Percentiles rank a stretch among this genome's conserved stretches.
phyloP scores from a whole-genome alignment of 2,113 vertebrate species.

The Melanerpes formicivorus region DNA sequence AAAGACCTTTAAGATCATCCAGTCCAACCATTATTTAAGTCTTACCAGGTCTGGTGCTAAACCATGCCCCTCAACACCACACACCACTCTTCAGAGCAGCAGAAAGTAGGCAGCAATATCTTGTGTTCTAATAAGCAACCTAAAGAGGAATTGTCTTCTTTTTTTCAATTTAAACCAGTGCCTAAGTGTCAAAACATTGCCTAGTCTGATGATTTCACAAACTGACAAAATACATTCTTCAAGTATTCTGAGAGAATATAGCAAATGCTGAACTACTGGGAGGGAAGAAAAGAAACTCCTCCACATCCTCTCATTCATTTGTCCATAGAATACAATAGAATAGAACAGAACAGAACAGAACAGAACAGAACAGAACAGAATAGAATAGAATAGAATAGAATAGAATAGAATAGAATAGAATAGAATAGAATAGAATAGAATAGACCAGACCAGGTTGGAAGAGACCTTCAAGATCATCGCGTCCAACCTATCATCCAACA shows the following conservation, averaged over 20 bases:
- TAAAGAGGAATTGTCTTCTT: neutral
- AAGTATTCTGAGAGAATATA: neutral
- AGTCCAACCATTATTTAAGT: no score
- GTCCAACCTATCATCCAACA: no score
- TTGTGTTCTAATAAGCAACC: neutral
- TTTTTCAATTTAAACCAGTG: neutral
- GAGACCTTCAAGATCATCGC: no score
- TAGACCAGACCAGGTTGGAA: no score
- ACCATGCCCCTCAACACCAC: no score
- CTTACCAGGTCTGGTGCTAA: no score
- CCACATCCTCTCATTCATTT: fast-evolving
- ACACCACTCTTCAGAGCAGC: neutral
- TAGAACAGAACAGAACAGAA: no score
- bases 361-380: no score
- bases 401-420: no score
- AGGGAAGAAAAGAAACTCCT: neutral
- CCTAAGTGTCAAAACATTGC: neutral
- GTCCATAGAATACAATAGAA: neutral
- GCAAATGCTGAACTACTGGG: neutral
- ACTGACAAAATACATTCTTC: neutral
- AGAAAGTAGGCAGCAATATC: neutral
- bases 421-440: no score
- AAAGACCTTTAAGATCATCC: no score
- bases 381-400: no score
- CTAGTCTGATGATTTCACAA: neutral